Conservation (phyloP, 2,888 invertebrate genomes). For the Tetranychus piercei region DNA sequence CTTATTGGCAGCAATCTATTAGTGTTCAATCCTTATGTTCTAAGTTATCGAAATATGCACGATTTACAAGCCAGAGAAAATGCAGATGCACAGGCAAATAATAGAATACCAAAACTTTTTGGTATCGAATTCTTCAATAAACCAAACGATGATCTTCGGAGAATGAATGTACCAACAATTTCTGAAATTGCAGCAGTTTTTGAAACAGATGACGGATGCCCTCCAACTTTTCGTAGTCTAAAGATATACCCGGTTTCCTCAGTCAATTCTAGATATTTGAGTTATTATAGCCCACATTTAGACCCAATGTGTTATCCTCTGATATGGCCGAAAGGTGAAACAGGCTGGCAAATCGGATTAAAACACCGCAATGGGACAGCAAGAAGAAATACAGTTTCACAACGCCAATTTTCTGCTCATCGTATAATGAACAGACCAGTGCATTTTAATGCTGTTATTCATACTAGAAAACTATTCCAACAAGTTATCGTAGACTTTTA, state of each 20-base stretch:
- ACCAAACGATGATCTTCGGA: conserved; percentile 6
- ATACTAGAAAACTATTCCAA: conserved; percentile 17
- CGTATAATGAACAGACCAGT: not conserved
- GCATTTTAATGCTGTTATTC: not conserved
- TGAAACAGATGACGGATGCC: conserved; percentile 21
- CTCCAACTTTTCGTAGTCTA: conserved; percentile 25
- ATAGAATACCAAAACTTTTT: not conserved
- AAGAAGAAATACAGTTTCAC: not conserved
- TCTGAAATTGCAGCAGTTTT: conserved; percentile 22
- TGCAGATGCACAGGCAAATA: no score
- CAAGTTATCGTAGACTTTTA: conserved; percentile 30
- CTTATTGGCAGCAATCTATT: no score
- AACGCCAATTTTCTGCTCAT: not conserved
- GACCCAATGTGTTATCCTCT: no score
- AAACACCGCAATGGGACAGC: not conserved
- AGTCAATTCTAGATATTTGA: conserved; percentile 12
- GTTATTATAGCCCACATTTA: conserved; percentile 14
- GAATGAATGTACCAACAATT: conserved; percentile 15
- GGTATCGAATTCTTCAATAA: conserved; percentile 13
- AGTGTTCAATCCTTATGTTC: not conserved
- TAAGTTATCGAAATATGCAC: not conserved
- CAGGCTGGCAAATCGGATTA: conserved; percentile 20
- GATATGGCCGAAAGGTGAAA: not conserved
- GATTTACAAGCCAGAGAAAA: not conserved
- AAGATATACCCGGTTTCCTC: not conserved